Evolutionary conservation across 2,888 invertebrate species (phyloP).

Genomic region (Zonitis immaculata): DNA sequence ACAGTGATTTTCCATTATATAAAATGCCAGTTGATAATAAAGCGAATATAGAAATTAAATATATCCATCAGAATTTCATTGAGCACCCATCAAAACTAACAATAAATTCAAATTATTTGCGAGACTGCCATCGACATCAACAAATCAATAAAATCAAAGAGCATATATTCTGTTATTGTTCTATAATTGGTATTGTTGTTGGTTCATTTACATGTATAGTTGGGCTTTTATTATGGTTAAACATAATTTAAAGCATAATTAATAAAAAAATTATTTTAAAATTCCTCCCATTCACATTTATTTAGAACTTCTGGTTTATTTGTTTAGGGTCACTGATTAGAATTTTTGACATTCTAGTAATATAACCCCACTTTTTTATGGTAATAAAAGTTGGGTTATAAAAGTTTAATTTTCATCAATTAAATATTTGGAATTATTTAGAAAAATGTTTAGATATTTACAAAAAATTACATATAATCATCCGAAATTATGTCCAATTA

Average conservation of each 20-base stretch:
- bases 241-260: conserved; percentile 6
- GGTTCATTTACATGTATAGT: neutral
- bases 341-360: too few relatives aligned
- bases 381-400: neutral
- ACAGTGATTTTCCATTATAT: neutral
- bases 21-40: neutral
- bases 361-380: conserved; percentile 2
- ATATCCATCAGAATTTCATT: neutral
- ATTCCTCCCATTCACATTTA: too few relatives aligned
- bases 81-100: neutral
- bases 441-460: neutral
- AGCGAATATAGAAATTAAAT: neutral
- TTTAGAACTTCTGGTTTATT: too few relatives aligned
- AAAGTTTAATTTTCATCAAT: neutral
- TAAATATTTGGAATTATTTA: neutral
- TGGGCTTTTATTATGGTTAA: conserved; percentile 5
- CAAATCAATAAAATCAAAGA: neutral
- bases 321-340: too few relatives aligned
- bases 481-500: neutral
- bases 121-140: neutral
- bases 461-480: neutral
- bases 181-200: conserved; percentile 4
- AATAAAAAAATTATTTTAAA: too few relatives aligned
- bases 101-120: neutral
- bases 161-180: neutral